phyloP scores from a whole-genome alignment of 2,888 invertebrate genomes.

The Opisthograptis luteolata region DNA sequence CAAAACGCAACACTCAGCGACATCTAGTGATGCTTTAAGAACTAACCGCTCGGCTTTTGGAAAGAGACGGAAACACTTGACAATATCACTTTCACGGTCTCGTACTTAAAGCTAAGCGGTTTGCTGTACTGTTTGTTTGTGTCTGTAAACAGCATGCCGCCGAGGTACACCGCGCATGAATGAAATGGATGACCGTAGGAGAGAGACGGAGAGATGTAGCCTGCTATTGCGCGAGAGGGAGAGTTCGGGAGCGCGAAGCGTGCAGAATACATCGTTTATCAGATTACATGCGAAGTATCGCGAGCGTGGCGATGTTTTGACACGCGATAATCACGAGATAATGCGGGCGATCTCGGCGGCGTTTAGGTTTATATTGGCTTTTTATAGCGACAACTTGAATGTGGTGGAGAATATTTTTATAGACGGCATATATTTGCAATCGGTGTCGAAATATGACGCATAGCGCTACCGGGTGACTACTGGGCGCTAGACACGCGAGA shows the following conservation, averaged over 20 bases:
- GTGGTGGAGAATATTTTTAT: slow-evolving; percentile 66
- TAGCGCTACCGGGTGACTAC: slow-evolving; percentile 36
- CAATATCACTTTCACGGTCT: slow-evolving; percentile 84
- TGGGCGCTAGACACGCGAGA: slow-evolving; percentile 33
- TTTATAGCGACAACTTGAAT: slow-evolving; percentile 70
- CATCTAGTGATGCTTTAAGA: slow-evolving; percentile 66
- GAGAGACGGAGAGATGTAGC: slow-evolving; percentile 52
- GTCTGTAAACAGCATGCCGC: slow-evolving; percentile 83
- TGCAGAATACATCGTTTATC: slow-evolving; percentile 85
- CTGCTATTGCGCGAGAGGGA: slow-evolving; percentile 53
- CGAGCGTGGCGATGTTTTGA: slow-evolving; percentile 85
- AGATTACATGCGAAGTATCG: slow-evolving; percentile 85
- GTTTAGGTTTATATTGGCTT: slow-evolving; percentile 83
- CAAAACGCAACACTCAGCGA: slow-evolving; percentile 69
- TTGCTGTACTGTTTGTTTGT: slow-evolving; percentile 84
- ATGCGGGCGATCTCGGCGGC: slow-evolving; percentile 81
- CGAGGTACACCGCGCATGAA: slow-evolving; percentile 83
- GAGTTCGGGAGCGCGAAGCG: slow-evolving; percentile 69
- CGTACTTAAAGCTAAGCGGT: slow-evolving; percentile 84
- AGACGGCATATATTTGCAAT: slow-evolving; percentile 60
- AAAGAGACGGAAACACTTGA: slow-evolving; percentile 77
- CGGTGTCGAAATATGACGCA: slow-evolving; percentile 59
- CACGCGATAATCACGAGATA: slow-evolving; percentile 85
- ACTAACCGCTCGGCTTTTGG: slow-evolving; percentile 69
- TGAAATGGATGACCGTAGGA: slow-evolving; percentile 80